Base-by-base conservation (phyloP, 1,140 invertebrate species). In the Coboldia fuscipes region DNA sequence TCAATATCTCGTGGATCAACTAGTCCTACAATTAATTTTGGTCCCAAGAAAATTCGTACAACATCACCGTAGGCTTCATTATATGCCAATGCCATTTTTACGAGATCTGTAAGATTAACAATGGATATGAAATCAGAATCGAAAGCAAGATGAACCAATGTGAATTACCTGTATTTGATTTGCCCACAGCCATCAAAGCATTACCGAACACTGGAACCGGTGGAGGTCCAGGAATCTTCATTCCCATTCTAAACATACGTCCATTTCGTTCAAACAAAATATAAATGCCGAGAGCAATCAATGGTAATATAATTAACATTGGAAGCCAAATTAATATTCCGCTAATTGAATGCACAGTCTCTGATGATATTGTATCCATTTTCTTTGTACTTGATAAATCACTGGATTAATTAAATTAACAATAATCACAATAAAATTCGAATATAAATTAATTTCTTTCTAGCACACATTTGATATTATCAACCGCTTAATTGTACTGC, bases 1-100 rank as follows among this genome's bases (percentile, higher is more conserved):
- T 80, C 78, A 4, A 74, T 52, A 41, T 82, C 76, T 10, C 60
- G 47, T 4, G 76, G 68, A 45, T 78, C 66, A 1, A 50, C 47
- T 0, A 82, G 42, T 37, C 71, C 70, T 10, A 79, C 55, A 0
- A 72, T 9, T n/a, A 76, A 47, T 36, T 70, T 69, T 0, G 62
- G 53, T 8, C 75, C 75, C 2, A 79, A 37, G 62, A 73, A 78
- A 5, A 55, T 62, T 32, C 67, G 61, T 3, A 63, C 44, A 0
- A 73, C 65, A 14, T 55, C 55, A 2, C 70, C 70, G 29, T 68
- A 71, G 22, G 56, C 43, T 10, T 67, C 47, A 2, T 52, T 39
- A 42, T 60, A 56, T 37, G 47, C 33, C 7, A 68, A 20, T 8
- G 52, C 51, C 10, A 56, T 42, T 2, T 42, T 33, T 17, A 75